Percentiles rank a stretch among this genome's conserved stretches.
phyloP scores from a whole-genome alignment of 1,140 invertebrate genomes.

The Delia radicum region DNA sequence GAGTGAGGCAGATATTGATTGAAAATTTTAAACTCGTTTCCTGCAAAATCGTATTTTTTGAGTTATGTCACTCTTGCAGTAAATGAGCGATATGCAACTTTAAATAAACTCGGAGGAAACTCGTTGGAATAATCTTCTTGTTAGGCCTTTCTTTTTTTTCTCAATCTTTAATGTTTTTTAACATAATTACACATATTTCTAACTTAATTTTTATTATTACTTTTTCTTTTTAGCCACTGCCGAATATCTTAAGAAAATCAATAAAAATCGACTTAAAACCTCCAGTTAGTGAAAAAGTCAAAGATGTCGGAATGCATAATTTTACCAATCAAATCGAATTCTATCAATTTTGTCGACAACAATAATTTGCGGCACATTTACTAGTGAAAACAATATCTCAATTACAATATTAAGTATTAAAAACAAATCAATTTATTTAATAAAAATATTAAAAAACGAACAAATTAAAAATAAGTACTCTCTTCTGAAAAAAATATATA shows the following conservation, averaged over 20 bases:
- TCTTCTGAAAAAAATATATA: background rate
- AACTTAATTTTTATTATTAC: background rate
- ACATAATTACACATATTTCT: background rate
- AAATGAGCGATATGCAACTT: no score
- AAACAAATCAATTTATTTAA: background rate
- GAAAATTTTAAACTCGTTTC: no score
- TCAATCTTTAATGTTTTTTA: no score
- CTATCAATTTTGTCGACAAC: conserved; percentile 87
- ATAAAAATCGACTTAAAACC: conserved; percentile 86
- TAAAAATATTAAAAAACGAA: background rate
- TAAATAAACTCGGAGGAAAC: no score
- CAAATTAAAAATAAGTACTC: background rate
- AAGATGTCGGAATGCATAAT: conserved; percentile 79
- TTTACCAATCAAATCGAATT: conserved; percentile 90
- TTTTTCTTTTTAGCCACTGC: conserved; percentile 64
- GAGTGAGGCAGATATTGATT: no score
- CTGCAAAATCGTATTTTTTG: no score
- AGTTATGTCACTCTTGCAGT: no score
- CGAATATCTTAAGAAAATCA: conserved; percentile 75
- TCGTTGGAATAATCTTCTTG: no score
- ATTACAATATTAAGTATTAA: background rate
- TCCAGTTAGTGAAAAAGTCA: conserved; percentile 79
- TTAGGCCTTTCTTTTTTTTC: no score
- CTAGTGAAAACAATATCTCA: conserved; percentile 39
- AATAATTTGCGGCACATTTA: conserved; percentile 70